A percentile compares a stretch with the other conserved stretches of the same genome.
phyloP scores from a whole-genome alignment of 2,888 invertebrate species.

The Zaprionus bogoriensis region DNA sequence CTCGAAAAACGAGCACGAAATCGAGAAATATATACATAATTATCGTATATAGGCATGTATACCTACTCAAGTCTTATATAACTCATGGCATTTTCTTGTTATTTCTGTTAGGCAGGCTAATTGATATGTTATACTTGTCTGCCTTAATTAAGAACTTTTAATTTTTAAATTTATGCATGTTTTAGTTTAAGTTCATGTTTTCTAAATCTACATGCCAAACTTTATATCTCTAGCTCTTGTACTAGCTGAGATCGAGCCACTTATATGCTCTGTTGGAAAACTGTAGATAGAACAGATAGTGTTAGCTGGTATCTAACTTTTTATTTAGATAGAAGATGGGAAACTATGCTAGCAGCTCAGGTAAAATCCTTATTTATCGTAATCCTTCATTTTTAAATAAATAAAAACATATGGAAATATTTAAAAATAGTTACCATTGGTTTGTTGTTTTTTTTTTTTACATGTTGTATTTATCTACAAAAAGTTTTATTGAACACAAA shows the following conservation, averaged over 20 bases:
- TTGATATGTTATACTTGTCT: not conserved
- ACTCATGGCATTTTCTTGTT: not conserved
- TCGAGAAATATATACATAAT: not conserved
- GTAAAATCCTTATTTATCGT: too few species aligned
- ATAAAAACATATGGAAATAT: not conserved
- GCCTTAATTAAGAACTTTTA: not conserved
- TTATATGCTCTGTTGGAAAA: too few species aligned
- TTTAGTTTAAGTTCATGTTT: not conserved
- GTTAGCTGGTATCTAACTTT: too few species aligned
- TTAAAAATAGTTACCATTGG: not conserved
- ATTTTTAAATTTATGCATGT: not conserved
- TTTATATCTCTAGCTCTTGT: not conserved
- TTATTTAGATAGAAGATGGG: too few species aligned
- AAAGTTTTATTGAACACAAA: not conserved
- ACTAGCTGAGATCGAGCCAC: not conserved
- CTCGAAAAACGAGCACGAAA: not conserved
- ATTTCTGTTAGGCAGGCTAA: not conserved
- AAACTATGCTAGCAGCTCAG: too few species aligned
- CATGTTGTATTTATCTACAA: not conserved
- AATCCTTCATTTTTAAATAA: too few species aligned
- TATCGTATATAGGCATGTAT: not conserved
- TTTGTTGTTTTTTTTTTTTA: not conserved
- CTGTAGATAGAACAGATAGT: too few species aligned
- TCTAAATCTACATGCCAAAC: not conserved
- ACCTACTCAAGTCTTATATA: not conserved